Evolutionary conservation across 2,113 vertebrate species (phyloP), one percentile per base, ranked within the genome.

Genomic region (Engraulis encrasicolus): DNA sequence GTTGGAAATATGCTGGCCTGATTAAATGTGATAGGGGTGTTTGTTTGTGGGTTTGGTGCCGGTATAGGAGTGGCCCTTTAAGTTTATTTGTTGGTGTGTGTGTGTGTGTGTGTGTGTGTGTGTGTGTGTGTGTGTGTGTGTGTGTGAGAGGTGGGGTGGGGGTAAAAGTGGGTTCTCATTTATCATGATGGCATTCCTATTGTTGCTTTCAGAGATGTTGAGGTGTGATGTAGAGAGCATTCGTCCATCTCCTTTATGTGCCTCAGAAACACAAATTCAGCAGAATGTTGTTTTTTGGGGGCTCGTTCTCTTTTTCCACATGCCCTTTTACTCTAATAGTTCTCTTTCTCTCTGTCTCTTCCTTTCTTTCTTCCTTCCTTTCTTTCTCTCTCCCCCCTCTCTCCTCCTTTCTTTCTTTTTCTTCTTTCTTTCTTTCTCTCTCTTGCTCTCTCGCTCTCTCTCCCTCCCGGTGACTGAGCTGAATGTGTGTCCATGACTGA

Each of bases 111-210:
- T 74, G 31, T 74, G 66, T 74, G 12, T 27, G 7, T 71, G 52
- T 54, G 19, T 54, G 52, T 54, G 27, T 71, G 61, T 66, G 9
- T 66, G 61, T 66, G 61, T 27, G 23, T 66, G 61, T 66, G 61
- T 66, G 23, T 27, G 61, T 66, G 61, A 11, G n/a, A 20, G 3
- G 20, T 54, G 50, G 18, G 17, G 6, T 15, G 2, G 6, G 1
- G 78, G 82, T 85, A 86, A 90, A 78, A 79, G 88, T 89, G 80
- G 84, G 38, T 83, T 80, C 71, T 50, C 83, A 89, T 92, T 92
- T 0, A 81, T 93, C 91, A 92, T 90, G 88, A 89, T 93, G 93
- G 82, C 92, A 92, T 93, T 94, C 93, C 94, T 88, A 92, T 91
- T 92, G 91, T 92, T 93, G 27, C 31, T 74, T 14, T 34, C 66